Percentiles rank a stretch among this genome's conserved stretches.
phyloP scores from a whole-genome alignment of 2,797 vertebrate genomes.

The Gephyroberyx darwinii region DNA sequence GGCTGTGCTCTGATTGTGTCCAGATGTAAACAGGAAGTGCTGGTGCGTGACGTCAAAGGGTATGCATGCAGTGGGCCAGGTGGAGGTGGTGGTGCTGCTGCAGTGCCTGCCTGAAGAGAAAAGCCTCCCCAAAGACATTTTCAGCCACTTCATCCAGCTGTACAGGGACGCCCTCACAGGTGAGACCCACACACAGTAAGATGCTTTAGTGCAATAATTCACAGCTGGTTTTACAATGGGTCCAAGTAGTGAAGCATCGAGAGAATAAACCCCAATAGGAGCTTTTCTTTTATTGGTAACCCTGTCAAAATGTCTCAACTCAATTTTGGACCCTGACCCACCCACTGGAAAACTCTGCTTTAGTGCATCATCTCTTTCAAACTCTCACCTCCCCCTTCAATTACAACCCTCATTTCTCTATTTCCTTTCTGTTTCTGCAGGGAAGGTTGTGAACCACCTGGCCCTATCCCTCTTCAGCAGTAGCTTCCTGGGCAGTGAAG shows the following conservation, averaged over 20 bases:
- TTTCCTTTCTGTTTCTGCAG: slow-evolving; percentile 68
- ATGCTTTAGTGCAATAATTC: no score
- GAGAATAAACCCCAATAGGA: no score
- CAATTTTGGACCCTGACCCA: background rate
- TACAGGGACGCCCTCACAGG: slow-evolving; percentile 95
- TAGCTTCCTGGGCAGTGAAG: slow-evolving; percentile 91
- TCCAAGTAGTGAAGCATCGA: background rate
- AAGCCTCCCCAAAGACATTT: slow-evolving; percentile 95
- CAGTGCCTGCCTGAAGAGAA: slow-evolving; percentile 98
- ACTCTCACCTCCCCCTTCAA: no score
- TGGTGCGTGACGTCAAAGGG: slow-evolving; percentile 98
- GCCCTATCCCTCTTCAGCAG: slow-evolving; percentile 93
- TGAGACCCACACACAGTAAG: slow-evolving; percentile 51
- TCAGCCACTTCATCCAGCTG: slow-evolving; percentile 96
- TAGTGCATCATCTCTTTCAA: background rate
- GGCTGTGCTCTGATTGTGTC: slow-evolving; percentile 35
- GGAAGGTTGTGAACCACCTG: slow-evolving; percentile 91
- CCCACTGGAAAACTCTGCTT: background rate
- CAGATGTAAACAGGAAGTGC: slow-evolving; percentile 98
- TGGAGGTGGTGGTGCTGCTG: slow-evolving; percentile 94
- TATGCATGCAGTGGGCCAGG: slow-evolving; percentile 97
- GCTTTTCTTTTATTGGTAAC: background rate
- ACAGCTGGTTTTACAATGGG: no score
- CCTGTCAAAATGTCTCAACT: background rate
- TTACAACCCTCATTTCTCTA: background rate